A percentile compares a stretch with the other conserved stretches of the same genome.
These are phyloP conservation scores for Rhagonycha fulva DNA, from an alignment of 2,888 invertebrate species.

Conservation along the genomic window DNA sequence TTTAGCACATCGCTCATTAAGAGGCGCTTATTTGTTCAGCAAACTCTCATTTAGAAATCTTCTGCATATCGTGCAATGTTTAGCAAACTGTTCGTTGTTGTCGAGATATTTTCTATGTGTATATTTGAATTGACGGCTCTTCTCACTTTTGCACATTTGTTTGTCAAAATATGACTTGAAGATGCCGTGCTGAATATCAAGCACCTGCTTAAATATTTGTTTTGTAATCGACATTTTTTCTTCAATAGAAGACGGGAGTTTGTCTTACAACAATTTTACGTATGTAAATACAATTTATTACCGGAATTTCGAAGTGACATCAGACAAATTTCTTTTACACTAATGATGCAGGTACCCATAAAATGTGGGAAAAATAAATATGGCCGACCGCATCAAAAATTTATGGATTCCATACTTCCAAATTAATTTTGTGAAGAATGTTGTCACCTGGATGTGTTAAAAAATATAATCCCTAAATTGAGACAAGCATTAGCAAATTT, in stretches of 20 bases:
- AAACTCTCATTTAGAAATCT: conserved; percentile 24
- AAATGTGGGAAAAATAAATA: not conserved
- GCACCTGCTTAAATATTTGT: conserved; percentile 1
- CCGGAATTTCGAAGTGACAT: not conserved
- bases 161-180: conserved; percentile 4
- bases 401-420: not conserved
- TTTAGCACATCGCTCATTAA: conserved; percentile 37
- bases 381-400: not conserved
- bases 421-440: no score
- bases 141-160: conserved; percentile 6
- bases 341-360: not conserved
- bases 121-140: conserved; percentile 13
- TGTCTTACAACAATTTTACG: not conserved
- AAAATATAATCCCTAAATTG: not conserved
- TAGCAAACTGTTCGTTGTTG: conserved; percentile 27
- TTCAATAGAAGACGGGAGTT: not conserved
- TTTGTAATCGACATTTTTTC: not conserved
- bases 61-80: conserved; percentile 25
- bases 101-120: conserved; percentile 19
- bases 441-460: no score
- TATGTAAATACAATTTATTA: not conserved
- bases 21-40: conserved; percentile 29
- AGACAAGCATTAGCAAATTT: not conserved
- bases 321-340: not conserved
- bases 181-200: not conserved